Base-by-base conservation (phyloP, 2,113 vertebrate genomes). In the Ciconia boyciana region DNA sequence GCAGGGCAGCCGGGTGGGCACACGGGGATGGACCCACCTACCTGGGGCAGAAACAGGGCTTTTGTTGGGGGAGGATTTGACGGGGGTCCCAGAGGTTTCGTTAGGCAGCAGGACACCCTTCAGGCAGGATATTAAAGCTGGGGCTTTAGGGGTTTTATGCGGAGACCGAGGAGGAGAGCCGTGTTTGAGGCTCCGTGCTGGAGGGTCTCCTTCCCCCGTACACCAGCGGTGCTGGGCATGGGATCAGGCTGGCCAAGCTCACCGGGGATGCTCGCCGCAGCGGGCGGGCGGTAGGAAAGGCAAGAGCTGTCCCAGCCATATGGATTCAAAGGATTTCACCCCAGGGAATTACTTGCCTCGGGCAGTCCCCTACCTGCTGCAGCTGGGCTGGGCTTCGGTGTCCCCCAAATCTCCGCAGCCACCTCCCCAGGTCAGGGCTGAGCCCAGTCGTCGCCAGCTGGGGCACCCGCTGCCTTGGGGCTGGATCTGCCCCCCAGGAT, bases 181-280 rank as follows among this genome's bases (percentile, higher is more conserved):
- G 29, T 5, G 32, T 5, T 28, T 5, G 61, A 0, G 2, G 21
- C 28, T 75, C 57, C 0, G 8, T 7, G 75, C 28, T 3, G 1
- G 71, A 15, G 57, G 64, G 70, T 44, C 46, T 66, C 46, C 39
- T 41, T n/a, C n/a, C 25, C 36, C 26, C 0, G 3, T 10, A 13
- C 10, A 13, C 39, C 25, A 25, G 2, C 1, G 0, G 61, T 6
- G 7, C 18, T 3, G 3, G 16, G 9, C 13, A 20, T 0, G 16
- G 91, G 20, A 48, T 32, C 0, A 1, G 57, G 57, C 51, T 41
- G 84, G 20, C 17, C 34, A 3, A 15, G 16, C 51, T 31, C 49
- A 51, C 25, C 3, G 1, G 49, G 72, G 57, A 24, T 16, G 9
- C 55, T 69, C 1, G 1, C 2, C 11, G 31, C 0, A 3, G 21